Evolutionary conservation across 2,888 invertebrate genomes (phyloP), one percentile per base, ranked within the genome.

Genomic region (Lymantria dispar): DNA sequence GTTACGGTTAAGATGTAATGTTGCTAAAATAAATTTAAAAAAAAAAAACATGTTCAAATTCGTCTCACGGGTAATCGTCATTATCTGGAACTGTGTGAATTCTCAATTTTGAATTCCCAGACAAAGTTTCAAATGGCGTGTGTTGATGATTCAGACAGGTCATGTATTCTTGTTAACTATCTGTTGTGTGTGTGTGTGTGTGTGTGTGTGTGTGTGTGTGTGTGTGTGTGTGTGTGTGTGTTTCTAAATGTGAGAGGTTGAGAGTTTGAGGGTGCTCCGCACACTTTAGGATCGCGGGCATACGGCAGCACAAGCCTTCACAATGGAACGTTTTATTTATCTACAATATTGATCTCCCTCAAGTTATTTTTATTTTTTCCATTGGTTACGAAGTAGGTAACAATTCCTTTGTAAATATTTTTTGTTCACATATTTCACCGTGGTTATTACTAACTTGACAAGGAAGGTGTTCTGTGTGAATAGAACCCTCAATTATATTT

Each of bases 351-450:
- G 83, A 88, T 87, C 87, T 87, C 71, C 61, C 74, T 74, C 66
- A 68, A 74, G 73, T 77, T 74, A 74, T 64, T 54, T 72, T 77
- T 72, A 76, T 79, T 76, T 78, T 77, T 76, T 78, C 72, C 22
- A 22, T 70, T 62, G 53, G 64, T 77, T 74, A 71, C 62, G 73
- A 76, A 74, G 74, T 75, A 70, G 76, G 78, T 82, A 76, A 83
- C 80, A 82, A 85, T 83, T 74, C 79, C 66, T 77, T 83, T 84
- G 78, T 83, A 74, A 78, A 76, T 66, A 73, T 83, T 87, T 87
- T 88, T 88, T 88, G 81, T 83, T 75, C 78, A 79, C 81, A 81
- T 86, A 78, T 80, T 83, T 85, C 77, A 79, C 76, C 73, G 72
- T 76, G 73, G 77, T 76, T 78, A 75, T 78, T 75, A 73, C 13